phyloP scores from a whole-genome alignment of 2,113 vertebrate genomes.

The Dendrocopos noguchii region DNA sequence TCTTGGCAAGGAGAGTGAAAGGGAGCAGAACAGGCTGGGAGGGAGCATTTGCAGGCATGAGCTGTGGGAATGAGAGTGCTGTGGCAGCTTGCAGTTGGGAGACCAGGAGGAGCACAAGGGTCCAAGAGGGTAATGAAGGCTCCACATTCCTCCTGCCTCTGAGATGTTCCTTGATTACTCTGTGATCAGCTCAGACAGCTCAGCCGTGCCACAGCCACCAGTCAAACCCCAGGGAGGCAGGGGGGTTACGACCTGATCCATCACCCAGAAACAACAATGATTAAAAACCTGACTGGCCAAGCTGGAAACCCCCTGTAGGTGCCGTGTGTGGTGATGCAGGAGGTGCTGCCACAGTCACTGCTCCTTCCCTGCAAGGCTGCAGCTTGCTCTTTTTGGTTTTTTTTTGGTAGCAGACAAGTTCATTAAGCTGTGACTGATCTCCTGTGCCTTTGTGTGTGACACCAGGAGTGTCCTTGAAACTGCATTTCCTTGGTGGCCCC shows the following conservation, averaged over 20 bases:
- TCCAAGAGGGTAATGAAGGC: too few species aligned
- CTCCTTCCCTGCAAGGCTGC: not conserved
- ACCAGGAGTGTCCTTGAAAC: not conserved
- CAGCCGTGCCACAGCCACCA: not conserved
- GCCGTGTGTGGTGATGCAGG: not conserved
- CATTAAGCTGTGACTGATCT: not conserved
- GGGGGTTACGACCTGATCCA: not conserved
- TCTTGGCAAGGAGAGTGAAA: not conserved
- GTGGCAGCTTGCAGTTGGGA: accelerated
- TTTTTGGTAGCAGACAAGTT: not conserved
- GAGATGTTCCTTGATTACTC: not conserved
- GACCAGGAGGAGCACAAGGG: not conserved
- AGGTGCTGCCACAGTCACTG: accelerated
- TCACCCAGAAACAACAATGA: not conserved
- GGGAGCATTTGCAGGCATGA: not conserved
- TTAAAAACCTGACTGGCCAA: not conserved
- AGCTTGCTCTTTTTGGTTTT: not conserved
- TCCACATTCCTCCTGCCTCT: not conserved
- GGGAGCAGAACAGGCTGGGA: not conserved
- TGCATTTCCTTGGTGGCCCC: accelerated
- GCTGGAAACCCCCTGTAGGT: not conserved
- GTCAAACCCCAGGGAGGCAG: not conserved
- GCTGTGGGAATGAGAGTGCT: not conserved
- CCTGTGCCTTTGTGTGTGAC: not conserved
- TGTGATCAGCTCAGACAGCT: not conserved